Conservation (phyloP, 1,140 invertebrate genomes). For the Lordiphosa stackelbergi region DNA sequence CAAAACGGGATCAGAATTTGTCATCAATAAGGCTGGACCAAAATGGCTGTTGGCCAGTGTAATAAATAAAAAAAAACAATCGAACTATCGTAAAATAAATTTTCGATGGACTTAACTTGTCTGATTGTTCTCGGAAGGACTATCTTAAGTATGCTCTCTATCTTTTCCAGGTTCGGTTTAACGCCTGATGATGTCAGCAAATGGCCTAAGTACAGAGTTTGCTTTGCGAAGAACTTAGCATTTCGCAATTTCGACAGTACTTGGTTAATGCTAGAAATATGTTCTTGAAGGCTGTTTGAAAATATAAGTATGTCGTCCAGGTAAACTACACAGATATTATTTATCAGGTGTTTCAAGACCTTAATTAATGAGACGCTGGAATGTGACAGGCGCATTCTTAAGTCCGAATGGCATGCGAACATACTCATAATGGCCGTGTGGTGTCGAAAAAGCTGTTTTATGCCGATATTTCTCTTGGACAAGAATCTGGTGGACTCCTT, state of each 20-base stretch:
- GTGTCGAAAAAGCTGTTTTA: constrained; percentile 34
- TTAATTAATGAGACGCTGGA: constrained; percentile 77
- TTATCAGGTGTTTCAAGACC: not conserved
- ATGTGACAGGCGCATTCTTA: constrained; percentile 74
- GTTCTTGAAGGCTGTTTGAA: constrained; percentile 51
- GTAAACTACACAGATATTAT: constrained; percentile 61
- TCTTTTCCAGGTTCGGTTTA: too few species aligned
- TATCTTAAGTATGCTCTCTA: constrained; percentile 2
- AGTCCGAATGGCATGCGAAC: constrained; percentile 75
- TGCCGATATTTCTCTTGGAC: constrained; percentile 18
- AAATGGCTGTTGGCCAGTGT: too few species aligned
- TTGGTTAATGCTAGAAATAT: constrained; percentile 43
- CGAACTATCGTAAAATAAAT: too few species aligned
- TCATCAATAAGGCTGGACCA: too few species aligned
- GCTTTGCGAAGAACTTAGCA: constrained; percentile 40
- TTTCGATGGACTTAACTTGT: too few species aligned
- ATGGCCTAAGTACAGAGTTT: too few species aligned
- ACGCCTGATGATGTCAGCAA: too few species aligned
- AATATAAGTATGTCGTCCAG: constrained; percentile 70
- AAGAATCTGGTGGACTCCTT: constrained; percentile 77
- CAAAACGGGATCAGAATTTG: too few species aligned
- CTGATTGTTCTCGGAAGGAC: too few species aligned
- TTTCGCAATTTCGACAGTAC: constrained; percentile 56
- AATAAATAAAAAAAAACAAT: too few species aligned
- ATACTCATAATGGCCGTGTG: constrained; percentile 31